These are phyloP conservation scores for Gryon sp. DNA, from an alignment of 1,140 invertebrate genomes.

Conservation along the genomic window DNA sequence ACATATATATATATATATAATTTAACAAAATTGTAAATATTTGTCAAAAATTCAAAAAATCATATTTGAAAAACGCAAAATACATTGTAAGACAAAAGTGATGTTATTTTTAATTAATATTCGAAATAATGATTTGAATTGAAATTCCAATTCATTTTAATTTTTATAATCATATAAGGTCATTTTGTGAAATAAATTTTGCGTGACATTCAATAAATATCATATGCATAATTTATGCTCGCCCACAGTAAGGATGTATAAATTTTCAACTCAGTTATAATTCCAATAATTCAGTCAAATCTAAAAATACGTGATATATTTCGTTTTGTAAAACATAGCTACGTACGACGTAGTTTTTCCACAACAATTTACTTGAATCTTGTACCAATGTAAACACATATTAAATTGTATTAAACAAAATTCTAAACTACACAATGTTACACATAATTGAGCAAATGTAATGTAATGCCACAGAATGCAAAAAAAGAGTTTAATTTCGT, in stretches of 20 bases:
- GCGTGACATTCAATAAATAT: conserved; percentile 49
- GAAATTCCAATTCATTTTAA: no score
- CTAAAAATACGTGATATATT: conserved; percentile 41
- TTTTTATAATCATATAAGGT: conserved; percentile 7
- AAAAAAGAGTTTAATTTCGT: not conserved
- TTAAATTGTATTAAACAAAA: no score
- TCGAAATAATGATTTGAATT: no score
- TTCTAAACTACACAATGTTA: no score
- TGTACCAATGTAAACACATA: no score
- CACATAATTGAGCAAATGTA: no score
- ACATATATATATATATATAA: no score
- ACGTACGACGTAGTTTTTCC: conserved; percentile 12
- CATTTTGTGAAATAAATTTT: conserved; percentile 51
- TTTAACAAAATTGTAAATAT: not conserved
- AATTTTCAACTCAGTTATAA: conserved; percentile 45
- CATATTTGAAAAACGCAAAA: no score
- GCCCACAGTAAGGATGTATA: conserved; percentile 44
- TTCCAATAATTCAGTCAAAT: conserved; percentile 29
- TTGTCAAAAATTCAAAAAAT: no score
- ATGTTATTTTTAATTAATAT: no score
- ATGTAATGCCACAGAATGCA: no score
- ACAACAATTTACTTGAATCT: not conserved
- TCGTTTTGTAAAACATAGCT: conserved; percentile 20
- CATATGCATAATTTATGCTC: conserved; percentile 35
- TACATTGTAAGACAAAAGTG: no score